Percentiles rank a stretch among this genome's conserved stretches.
These are phyloP conservation scores for Piaya cayana DNA, from an alignment of 2,113 vertebrate genomes.

Conservation along the genomic window DNA sequence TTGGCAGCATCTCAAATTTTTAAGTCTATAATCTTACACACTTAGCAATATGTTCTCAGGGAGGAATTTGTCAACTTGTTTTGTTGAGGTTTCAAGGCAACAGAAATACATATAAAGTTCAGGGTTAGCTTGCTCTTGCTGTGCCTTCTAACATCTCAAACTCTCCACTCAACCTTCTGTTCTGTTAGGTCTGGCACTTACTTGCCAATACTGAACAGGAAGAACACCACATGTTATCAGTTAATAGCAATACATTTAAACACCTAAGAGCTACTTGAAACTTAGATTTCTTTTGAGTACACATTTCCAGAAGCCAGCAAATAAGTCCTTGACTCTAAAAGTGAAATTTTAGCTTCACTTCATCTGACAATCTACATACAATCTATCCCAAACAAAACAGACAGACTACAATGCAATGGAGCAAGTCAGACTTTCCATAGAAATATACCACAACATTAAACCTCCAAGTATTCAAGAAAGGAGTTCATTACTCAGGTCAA, in stretches of 20 bases:
- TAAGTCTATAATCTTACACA: neutral
- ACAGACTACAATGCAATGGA: neutral
- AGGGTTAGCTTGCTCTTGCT: neutral
- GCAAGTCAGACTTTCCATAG: neutral
- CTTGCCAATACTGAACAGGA: neutral
- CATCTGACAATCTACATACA: neutral
- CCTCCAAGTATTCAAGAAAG: neutral
- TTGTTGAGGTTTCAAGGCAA: neutral
- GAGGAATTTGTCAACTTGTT: neutral
- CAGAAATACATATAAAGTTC: neutral
- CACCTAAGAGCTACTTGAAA: neutral
- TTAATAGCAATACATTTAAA: neutral
- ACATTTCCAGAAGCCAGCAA: neutral
- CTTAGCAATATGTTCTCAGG: neutral
- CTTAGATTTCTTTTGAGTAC: neutral
- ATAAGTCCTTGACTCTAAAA: neutral
- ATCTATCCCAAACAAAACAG: neutral
- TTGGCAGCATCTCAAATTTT: neutral
- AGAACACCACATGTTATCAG: neutral
- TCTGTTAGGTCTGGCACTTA: neutral
- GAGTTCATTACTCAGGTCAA: neutral
- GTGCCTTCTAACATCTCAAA: neutral
- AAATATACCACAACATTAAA: neutral
- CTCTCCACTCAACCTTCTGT: neutral
- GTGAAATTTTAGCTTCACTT: neutral